Conservation (phyloP, 2,888 invertebrate genomes). For the Plebejus argus region DNA sequence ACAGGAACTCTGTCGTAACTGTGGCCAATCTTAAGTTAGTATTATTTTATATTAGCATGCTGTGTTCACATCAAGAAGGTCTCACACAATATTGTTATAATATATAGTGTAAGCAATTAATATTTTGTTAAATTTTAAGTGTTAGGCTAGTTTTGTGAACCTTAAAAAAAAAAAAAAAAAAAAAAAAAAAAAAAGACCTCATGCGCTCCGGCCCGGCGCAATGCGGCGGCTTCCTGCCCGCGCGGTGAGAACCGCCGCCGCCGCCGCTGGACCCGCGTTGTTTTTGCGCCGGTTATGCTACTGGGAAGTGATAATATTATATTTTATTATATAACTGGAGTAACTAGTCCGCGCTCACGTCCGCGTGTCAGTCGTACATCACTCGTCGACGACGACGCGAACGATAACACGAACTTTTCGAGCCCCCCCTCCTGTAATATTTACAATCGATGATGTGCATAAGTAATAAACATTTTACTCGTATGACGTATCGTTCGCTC, state of each 20-base stretch:
- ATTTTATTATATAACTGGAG: conserved; percentile 26
- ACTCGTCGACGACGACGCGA: not conserved
- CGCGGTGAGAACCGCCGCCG: conserved; percentile 19
- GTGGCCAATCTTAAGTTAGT: no score
- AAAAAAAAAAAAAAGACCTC: no score
- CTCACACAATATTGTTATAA: no score
- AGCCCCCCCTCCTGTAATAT: not conserved
- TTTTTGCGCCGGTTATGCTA: conserved; percentile 5
- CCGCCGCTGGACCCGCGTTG: not conserved
- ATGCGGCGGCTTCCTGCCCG: conserved; percentile 23
- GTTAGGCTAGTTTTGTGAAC: no score
- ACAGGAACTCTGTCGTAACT: no score
- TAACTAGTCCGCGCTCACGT: not conserved
- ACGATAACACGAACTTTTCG: not conserved
- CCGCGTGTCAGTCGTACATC: not conserved
- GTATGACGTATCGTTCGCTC: not conserved
- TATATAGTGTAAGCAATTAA: no score
- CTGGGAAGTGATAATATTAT: conserved; percentile 23
- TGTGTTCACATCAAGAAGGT: no score
- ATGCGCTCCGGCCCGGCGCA: not conserved
- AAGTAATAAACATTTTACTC: not conserved
- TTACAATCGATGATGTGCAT: not conserved
- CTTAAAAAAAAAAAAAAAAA: no score
- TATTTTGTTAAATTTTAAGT: no score
- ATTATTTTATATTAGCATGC: no score